These are phyloP conservation scores for Distichodus sexfasciatus DNA, from an alignment of 2,797 vertebrate species.

Conservation along the genomic window DNA sequence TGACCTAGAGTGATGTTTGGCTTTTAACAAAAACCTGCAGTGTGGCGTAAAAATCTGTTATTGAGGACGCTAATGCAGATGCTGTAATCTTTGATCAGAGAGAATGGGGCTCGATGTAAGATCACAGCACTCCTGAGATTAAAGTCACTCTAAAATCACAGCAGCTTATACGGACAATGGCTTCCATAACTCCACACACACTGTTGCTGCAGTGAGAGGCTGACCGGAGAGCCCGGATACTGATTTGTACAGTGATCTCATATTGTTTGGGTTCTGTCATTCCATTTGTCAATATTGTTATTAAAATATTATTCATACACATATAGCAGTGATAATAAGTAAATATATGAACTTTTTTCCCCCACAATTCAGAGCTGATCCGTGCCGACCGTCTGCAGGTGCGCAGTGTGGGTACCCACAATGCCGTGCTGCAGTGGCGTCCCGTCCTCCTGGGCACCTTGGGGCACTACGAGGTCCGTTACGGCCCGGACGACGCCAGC, in stretches of 20 bases:
- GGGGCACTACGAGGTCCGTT: constrained; percentile 60
- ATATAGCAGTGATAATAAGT: too few relatives aligned
- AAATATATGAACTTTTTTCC: too few relatives aligned
- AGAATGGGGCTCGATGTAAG: background rate
- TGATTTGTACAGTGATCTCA: too few relatives aligned
- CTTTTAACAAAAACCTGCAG: too few relatives aligned
- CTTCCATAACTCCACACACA: too few relatives aligned
- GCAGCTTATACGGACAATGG: background rate
- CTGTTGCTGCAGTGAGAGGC: too few relatives aligned
- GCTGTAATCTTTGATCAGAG: background rate
- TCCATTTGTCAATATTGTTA: too few relatives aligned
- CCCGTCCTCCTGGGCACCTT: constrained; percentile 53
- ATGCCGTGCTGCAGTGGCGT: constrained; percentile 68
- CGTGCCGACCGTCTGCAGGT: constrained; percentile 56
- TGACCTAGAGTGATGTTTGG: too few relatives aligned
- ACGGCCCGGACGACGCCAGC: background rate
- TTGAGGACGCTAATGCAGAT: background rate
- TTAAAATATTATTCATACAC: too few relatives aligned
- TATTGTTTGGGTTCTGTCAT: too few relatives aligned
- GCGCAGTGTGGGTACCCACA: constrained; percentile 56
- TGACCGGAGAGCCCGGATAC: too few relatives aligned
- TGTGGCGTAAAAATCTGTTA: too few relatives aligned
- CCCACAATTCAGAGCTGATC: constrained; percentile 58
- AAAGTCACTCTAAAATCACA: background rate
- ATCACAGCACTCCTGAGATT: background rate